Evolutionary conservation across 2,888 invertebrate species (phyloP).

Genomic region (Colostygia pectinataria): DNA sequence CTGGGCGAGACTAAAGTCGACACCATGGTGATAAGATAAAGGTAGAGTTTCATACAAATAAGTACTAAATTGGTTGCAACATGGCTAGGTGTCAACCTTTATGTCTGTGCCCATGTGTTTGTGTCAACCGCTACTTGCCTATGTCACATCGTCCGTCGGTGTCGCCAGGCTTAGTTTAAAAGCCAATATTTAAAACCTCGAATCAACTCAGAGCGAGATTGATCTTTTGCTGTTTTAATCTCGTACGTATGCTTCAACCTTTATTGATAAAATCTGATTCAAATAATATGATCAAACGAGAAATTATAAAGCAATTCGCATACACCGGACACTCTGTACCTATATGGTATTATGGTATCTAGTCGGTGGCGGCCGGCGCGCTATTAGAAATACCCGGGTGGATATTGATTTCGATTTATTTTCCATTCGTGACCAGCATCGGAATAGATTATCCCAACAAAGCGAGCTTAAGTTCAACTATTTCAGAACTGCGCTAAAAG

Average conservation of each 20-base stretch:
- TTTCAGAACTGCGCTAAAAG: conserved; percentile 27
- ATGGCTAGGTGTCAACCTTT: too few species aligned
- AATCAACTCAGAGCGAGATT: too few species aligned
- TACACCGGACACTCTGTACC: conserved; percentile 7
- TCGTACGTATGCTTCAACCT: background rate
- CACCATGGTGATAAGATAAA: too few species aligned
- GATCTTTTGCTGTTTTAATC: too few species aligned
- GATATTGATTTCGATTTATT: conserved; percentile 78
- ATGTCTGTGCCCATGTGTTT: too few species aligned
- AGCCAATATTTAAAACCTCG: too few species aligned
- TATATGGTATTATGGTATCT: conserved; percentile 17
- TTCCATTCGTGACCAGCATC: conserved; percentile 67
- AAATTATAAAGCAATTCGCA: conserved; percentile 11
- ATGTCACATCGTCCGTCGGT: too few species aligned
- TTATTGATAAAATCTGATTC: conserved; percentile 1
- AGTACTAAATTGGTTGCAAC: too few species aligned
- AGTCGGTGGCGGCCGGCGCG: conserved; percentile 47
- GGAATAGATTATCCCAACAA: conserved; percentile 60
- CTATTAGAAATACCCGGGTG: conserved; percentile 66
- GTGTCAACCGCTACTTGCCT: too few species aligned
- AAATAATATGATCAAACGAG: background rate
- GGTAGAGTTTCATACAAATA: too few species aligned
- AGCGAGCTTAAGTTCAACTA: conserved; percentile 37
- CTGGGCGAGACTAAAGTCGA: too few species aligned
- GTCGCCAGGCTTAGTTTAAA: too few species aligned